phyloP scores from a whole-genome alignment of 1,140 invertebrate species.

The Platorchestia sp. region DNA sequence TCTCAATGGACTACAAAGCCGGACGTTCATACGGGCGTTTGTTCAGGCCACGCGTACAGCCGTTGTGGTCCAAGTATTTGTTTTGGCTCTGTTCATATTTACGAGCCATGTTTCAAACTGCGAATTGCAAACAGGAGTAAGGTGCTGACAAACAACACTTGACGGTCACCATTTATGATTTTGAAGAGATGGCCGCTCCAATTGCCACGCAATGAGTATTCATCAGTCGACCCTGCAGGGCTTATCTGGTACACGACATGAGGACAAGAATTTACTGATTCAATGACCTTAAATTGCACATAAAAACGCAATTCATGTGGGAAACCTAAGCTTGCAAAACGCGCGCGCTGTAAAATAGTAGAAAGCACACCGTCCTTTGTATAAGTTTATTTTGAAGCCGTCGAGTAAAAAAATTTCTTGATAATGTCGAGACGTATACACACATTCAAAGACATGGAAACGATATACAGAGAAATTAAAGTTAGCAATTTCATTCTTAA shows the following conservation, averaged over 20 bases:
- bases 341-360: neutral
- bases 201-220: neutral
- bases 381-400: neutral
- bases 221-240: neutral
- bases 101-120: neutral
- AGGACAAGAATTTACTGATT: neutral
- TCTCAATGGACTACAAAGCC: neutral
- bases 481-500: no score
- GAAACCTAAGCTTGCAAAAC: neutral
- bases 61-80: neutral
- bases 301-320: neutral
- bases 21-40: neutral
- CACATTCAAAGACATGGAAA: neutral
- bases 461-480: neutral
- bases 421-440: neutral
- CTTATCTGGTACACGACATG: neutral
- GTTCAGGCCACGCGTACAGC: neutral
- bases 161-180: neutral
- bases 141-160: neutral
- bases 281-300: neutral
- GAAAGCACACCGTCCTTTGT: no score
- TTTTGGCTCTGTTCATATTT: neutral
- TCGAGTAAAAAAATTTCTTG: neutral
- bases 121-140: neutral
- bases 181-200: neutral